Base-by-base conservation (phyloP, 2,797 vertebrate species). In the Aselliscus stoliczkanus region DNA sequence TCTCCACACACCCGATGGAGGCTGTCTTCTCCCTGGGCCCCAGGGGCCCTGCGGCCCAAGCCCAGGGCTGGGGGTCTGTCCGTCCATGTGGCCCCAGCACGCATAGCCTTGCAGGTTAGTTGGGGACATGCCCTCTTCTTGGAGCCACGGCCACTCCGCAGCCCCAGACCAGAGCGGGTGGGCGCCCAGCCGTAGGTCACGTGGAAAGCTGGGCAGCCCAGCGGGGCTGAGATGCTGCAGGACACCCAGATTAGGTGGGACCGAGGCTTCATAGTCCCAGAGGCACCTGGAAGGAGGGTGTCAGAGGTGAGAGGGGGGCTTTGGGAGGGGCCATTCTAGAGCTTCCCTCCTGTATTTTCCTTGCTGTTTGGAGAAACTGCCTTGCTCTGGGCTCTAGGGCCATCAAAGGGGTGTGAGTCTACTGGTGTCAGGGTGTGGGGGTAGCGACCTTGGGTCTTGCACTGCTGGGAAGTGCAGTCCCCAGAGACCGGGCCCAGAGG, bases 61-160 rank as follows among this genome's bases (percentile, higher is more conserved):
- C 14, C 9, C 44, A 20, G 90, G 64, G n/a, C 88, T 67, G 37
- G 70, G 56, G 34, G 39, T 88, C 75, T 60, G 96, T 95, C 88
- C 75, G 4, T 0, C n/a, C 4, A 0, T 0, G 0, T 77, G 89
- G n/a, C 39, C 90, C 94, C 96, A 95, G 25, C 86, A 64, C 47
- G 70, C 58, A 76, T 27, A 69, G 27, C 50, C 82, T 44, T 95
- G 88, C 75, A 17, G 31, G 65, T 80, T 54, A 13, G 34, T 31
- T 11, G 95, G 81, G 81, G 96, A 67, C 67, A 47, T 5, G 3
- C 85, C 80, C 44, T 94, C 88, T 20, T 93, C 95, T 47, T 34
- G 90, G 23, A 95, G 65, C 91, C 95, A 91, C 4, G 83, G 85
- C 97, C 96, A 90, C 77, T 96, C 94, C 3, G 50, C 42, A 72